phyloP scores from a whole-genome alignment of 2,113 vertebrate genomes.

The Hippocampus barbouri region DNA sequence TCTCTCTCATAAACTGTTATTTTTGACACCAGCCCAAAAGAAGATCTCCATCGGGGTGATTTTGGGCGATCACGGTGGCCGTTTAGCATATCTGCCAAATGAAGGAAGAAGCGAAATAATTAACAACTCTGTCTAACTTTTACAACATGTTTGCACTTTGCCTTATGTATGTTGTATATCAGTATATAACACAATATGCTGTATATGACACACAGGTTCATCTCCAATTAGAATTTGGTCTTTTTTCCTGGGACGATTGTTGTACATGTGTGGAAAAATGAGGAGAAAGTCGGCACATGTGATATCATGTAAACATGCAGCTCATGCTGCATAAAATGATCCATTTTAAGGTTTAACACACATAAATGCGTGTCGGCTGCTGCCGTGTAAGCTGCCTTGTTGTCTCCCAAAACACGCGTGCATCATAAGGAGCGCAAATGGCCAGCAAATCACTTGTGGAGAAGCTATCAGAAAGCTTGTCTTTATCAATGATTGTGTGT shows the following conservation, averaged over 20 bases:
- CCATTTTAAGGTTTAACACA: conserved; percentile 1
- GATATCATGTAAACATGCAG: neutral
- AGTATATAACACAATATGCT: no score
- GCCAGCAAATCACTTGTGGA: conserved; percentile 63
- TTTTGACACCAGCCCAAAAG: no score
- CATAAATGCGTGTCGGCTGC: conserved; percentile 10
- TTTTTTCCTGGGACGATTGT: neutral
- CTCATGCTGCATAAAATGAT: neutral
- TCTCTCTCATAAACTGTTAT: no score
- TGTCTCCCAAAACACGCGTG: conserved; percentile 51
- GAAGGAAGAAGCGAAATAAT: no score
- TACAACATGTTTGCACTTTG: no score
- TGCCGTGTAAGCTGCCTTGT: conserved; percentile 16
- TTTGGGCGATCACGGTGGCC: no score
- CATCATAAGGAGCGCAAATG: conserved; percentile 59
- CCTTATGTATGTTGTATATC: no score
- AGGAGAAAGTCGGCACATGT: neutral
- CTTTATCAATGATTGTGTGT: conserved; percentile 62
- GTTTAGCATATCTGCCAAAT: no score
- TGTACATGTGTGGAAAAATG: neutral
- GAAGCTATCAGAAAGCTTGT: conserved; percentile 69
- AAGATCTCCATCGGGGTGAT: no score
- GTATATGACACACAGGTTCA: no score
- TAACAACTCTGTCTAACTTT: no score
- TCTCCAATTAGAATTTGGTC: no score